These are phyloP conservation scores for Zeuzera pyrina DNA, from an alignment of 2,888 invertebrate species.

Conservation along the genomic window DNA sequence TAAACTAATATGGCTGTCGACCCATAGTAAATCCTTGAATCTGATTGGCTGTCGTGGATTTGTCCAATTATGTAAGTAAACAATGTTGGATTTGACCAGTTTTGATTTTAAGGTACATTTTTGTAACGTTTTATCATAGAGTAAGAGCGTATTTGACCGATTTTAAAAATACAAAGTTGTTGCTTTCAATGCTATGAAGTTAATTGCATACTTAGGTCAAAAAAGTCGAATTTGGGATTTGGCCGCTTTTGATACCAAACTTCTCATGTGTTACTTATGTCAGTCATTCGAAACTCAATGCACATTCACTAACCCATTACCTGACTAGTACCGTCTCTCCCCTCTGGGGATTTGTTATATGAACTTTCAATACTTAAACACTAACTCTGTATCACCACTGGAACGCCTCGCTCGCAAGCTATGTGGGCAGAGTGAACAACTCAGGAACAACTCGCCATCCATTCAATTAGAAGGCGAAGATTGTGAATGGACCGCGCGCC, in stretches of 20 bases:
- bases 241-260: neutral
- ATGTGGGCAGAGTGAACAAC: no score
- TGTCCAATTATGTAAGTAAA: slow-evolving; percentile 1
- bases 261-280: no score
- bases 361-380: no score
- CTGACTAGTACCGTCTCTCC: no score
- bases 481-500: no score
- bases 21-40: neutral
- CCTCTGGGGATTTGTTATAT: no score
- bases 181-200: neutral
- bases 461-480: no score
- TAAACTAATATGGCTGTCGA: neutral
- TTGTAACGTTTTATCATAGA: neutral
- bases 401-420: no score
- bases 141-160: neutral
- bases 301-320: no score
- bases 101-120: neutral
- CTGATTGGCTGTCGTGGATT: neutral
- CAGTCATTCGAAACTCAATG: no score
- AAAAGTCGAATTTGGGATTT: neutral
- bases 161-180: neutral
- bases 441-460: no score
- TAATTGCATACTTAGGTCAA: slow-evolving; percentile 1
- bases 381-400: no score
- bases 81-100: neutral